phyloP scores from a whole-genome alignment of 2,888 invertebrate species.

The Nymphalis polychloros region DNA sequence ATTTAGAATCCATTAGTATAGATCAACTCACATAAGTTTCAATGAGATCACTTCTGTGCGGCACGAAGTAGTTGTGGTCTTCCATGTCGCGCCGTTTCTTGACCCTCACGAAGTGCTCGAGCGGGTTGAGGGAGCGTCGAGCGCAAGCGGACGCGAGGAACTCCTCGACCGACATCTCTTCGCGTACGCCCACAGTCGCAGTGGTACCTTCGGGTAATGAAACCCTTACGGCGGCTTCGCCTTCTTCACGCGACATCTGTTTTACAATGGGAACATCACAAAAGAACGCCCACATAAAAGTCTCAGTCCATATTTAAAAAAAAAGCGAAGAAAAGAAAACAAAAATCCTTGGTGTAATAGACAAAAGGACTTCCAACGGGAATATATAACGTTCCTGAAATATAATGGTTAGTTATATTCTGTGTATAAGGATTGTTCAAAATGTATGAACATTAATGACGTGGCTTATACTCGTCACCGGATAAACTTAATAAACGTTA shows the following conservation, averaged over 20 bases:
- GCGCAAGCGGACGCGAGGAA: constrained; percentile 96
- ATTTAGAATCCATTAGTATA: neutral
- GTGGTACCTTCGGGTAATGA: constrained; percentile 92
- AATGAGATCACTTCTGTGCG: constrained; percentile 95
- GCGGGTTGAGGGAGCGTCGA: constrained; percentile 94
- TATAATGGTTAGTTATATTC: constrained; percentile 3
- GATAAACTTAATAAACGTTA: neutral
- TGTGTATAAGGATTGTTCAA: neutral
- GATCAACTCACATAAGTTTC: constrained; percentile 93
- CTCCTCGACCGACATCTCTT: constrained; percentile 97
- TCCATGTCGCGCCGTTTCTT: constrained; percentile 97
- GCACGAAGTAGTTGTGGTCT: constrained; percentile 97
- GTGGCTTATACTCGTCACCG: neutral
- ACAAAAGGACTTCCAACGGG: constrained; percentile 31
- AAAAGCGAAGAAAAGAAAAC: constrained; percentile 21
- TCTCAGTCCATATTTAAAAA: constrained; percentile 29
- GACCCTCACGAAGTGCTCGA: constrained; percentile 97
- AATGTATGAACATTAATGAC: neutral
- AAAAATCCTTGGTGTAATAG: constrained; percentile 27
- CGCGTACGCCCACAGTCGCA: constrained; percentile 92
- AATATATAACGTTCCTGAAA: constrained; percentile 11
- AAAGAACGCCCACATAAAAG: constrained; percentile 29
- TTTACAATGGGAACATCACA: constrained; percentile 26
- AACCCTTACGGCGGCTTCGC: constrained; percentile 94
- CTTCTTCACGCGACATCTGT: constrained; percentile 93